These are phyloP conservation scores for Coregonus sp. DNA, from an alignment of 2,797 vertebrate genomes.

Conservation along the genomic window DNA sequence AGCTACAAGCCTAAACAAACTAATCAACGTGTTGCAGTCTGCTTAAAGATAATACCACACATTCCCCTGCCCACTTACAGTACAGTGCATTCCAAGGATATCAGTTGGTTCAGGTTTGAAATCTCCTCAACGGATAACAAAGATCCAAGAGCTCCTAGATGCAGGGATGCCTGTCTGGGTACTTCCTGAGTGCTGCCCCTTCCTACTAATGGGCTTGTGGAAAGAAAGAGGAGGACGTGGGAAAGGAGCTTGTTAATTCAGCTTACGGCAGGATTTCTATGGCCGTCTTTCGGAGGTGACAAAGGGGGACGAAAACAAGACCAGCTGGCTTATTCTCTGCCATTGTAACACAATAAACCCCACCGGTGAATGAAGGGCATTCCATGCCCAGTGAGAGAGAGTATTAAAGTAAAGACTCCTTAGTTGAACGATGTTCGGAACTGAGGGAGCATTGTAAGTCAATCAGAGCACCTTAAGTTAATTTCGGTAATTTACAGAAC, in stretches of 20 bases:
- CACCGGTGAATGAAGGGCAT: slow-evolving; percentile 29
- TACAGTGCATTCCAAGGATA: slow-evolving; percentile 5
- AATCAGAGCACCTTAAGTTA: background rate
- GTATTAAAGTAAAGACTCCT: slow-evolving; percentile 11
- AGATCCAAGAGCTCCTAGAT: background rate
- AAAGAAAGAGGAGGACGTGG: slow-evolving; percentile 53
- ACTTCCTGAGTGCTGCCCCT: background rate
- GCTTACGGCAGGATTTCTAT: slow-evolving; percentile 44
- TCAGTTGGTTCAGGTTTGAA: background rate
- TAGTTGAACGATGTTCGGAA: background rate
- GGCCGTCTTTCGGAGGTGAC: slow-evolving; percentile 36
- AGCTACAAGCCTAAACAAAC: background rate
- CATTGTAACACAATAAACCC: slow-evolving; percentile 48
- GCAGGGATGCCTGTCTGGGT: background rate
- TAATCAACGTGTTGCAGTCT: background rate
- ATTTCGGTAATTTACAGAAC: background rate
- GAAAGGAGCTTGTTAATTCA: slow-evolving; percentile 65
- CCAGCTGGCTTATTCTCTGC: slow-evolving; percentile 29
- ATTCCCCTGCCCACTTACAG: background rate
- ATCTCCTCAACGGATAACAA: background rate
- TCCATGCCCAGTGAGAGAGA: slow-evolving; percentile 19
- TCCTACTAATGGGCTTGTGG: background rate
- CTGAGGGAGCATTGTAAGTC: background rate
- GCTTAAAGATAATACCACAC: background rate
- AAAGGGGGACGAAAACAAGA: slow-evolving; percentile 53